Conservation (phyloP, 2,797 vertebrate genomes). For the Iguana delicatissima region DNA sequence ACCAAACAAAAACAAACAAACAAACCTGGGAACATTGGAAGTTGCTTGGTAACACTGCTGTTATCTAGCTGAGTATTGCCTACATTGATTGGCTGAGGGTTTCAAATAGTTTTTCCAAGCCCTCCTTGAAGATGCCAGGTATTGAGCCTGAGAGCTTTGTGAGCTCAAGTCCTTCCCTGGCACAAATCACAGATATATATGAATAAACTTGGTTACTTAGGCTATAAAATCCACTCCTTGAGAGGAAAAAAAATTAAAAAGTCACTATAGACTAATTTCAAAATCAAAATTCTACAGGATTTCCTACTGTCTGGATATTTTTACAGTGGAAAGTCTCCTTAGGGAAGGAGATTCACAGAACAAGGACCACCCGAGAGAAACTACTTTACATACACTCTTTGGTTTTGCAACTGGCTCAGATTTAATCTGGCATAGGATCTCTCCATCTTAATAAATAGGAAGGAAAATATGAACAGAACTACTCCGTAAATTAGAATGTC, state of each 20-base stretch:
- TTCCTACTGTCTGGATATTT: neutral
- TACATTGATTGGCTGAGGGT: neutral
- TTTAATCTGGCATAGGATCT: neutral
- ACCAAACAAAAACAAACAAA: neutral
- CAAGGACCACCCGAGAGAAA: neutral
- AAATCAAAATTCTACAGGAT: neutral
- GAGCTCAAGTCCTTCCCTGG: neutral
- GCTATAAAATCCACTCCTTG: neutral
- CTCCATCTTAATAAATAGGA: neutral
- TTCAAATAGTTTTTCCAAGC: neutral
- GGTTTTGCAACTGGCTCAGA: neutral
- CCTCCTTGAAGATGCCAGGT: neutral
- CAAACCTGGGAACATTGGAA: neutral
- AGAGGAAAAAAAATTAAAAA: neutral
- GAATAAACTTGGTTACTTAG: neutral
- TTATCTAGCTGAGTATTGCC: neutral
- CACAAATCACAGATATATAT: neutral
- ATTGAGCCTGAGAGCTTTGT: neutral
- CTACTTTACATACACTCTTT: neutral
- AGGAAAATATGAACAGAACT: neutral
- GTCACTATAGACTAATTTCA: neutral
- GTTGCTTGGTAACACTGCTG: neutral
- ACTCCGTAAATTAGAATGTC: neutral
- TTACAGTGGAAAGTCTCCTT: neutral
- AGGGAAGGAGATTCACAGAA: neutral